Evolutionary conservation across 2,888 invertebrate genomes (phyloP), one percentile per base, ranked within the genome.

Genomic region (Corythucha ciliata): DNA sequence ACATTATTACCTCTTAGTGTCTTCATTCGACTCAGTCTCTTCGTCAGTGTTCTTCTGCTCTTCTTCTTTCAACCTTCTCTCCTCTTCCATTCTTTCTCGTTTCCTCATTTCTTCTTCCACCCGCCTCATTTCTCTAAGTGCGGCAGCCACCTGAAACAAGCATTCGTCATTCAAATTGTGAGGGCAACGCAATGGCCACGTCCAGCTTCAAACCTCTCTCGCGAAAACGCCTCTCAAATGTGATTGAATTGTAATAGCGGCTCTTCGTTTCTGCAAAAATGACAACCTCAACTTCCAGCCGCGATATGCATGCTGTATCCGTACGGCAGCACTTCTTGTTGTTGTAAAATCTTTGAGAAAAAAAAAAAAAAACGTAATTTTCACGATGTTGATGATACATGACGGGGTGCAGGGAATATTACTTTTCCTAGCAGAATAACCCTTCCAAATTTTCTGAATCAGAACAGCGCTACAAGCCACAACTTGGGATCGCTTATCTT

Each of bases 141-240:
- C 90, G 1, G 83, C 76, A 0, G 90, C 90, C 6, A 84, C 75
- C 70, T 71, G 36, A 53, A 60, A 56, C 44, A n/a, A n/a, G n/a
- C n/a, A n/a, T n/a, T n/a, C n/a, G n/a, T n/a, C n/a, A n/a, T n/a
- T n/a, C n/a, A n/a, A n/a, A n/a, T n/a, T n/a, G n/a, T n/a, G n/a
- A n/a, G n/a, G n/a, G n/a, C n/a, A n/a, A n/a, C n/a, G n/a, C n/a
- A n/a, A n/a, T n/a, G n/a, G n/a, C n/a, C n/a, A n/a, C n/a, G n/a
- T n/a, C n/a, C n/a, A n/a, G n/a, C n/a, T n/a, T n/a, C 34, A 46
- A 53, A 80, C 89, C 70, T 91, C 90, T 57, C 92, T 72, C 0
- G 90, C 92, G 70, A 91, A 92, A 61, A 89, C 88, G 3, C 92
- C 92, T 8, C 91, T 72, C 57, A 91, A 70, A 66, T 85, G 88